A percentile compares a stretch with the other conserved stretches of the same genome.
These are phyloP conservation scores for Scaptomyza caliginosa DNA, from an alignment of 2,888 invertebrate genomes.

Conservation along the genomic window DNA sequence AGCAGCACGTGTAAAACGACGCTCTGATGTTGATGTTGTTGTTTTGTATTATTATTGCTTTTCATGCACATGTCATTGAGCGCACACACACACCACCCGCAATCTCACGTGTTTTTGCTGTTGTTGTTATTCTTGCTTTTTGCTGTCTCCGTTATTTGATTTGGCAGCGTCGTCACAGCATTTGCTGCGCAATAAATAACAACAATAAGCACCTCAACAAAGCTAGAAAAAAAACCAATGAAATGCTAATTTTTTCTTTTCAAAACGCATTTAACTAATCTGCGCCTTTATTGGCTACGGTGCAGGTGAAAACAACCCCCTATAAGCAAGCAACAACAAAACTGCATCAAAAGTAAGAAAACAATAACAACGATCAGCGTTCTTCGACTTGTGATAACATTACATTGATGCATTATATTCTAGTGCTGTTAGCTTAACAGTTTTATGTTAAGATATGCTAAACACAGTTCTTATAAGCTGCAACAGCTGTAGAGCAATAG, in stretches of 20 bases:
- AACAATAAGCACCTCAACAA: constrained; percentile 14
- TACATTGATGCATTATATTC: background rate
- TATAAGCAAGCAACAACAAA: constrained; percentile 1
- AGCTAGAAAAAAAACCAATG: constrained; percentile 4
- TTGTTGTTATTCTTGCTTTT: constrained; percentile 4
- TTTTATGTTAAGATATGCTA: background rate
- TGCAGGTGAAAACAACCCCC: constrained; percentile 11
- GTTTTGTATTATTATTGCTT: background rate
- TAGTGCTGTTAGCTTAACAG: background rate
- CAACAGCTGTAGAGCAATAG: too few relatives aligned
- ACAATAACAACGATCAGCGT: background rate
- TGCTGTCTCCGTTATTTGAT: constrained; percentile 38
- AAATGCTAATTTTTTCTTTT: constrained; percentile 15
- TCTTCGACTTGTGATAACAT: background rate
- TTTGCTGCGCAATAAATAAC: constrained; percentile 53
- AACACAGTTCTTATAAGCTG: too few relatives aligned
- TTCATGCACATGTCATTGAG: constrained; percentile 31
- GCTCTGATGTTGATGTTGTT: constrained; percentile 9
- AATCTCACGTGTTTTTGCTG: constrained; percentile 25
- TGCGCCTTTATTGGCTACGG: constrained; percentile 27
- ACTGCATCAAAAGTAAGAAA: background rate
- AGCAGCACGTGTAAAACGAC: constrained; percentile 46
- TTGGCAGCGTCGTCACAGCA: constrained; percentile 47
- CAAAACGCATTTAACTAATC: constrained; percentile 52
- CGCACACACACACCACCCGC: background rate